Evolutionary conservation across 2,113 vertebrate species (phyloP).

Genomic region (Neolamprologus ventralis): DNA sequence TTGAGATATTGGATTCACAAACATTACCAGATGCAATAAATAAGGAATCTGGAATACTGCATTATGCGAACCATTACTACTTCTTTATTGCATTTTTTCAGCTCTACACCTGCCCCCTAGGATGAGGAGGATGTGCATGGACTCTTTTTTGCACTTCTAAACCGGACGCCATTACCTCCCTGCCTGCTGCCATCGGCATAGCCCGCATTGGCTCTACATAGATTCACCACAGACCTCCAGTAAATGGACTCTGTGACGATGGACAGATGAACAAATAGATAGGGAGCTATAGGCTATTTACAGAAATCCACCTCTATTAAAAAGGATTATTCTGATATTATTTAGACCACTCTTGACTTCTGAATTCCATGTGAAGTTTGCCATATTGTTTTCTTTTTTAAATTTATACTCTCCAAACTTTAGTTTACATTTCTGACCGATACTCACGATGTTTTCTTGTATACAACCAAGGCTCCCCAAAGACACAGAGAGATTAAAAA

Average conservation of each 20-base stretch:
- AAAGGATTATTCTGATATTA: background rate
- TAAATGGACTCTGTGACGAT: background rate
- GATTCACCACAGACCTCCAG: background rate
- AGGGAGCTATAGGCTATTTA: background rate
- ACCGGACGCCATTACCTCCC: background rate
- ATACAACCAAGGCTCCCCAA: background rate
- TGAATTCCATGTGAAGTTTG: background rate
- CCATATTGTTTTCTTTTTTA: background rate
- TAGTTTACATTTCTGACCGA: background rate
- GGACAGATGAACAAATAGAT: background rate
- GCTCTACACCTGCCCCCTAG: background rate
- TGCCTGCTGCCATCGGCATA: background rate
- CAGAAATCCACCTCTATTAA: background rate
- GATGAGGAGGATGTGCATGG: background rate
- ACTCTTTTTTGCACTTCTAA: background rate
- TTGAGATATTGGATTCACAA: background rate
- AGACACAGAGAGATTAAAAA: background rate
- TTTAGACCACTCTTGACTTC: background rate
- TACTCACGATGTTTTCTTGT: background rate
- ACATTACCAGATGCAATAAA: background rate
- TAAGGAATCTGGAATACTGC: background rate
- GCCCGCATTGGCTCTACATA: background rate
- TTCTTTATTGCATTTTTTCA: background rate
- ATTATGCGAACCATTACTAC: background rate
- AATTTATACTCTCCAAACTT: background rate